Evolutionary conservation across 64 coral and sea anemone genomes (phyloP).

Genomic region (Montipora sp.): DNA sequence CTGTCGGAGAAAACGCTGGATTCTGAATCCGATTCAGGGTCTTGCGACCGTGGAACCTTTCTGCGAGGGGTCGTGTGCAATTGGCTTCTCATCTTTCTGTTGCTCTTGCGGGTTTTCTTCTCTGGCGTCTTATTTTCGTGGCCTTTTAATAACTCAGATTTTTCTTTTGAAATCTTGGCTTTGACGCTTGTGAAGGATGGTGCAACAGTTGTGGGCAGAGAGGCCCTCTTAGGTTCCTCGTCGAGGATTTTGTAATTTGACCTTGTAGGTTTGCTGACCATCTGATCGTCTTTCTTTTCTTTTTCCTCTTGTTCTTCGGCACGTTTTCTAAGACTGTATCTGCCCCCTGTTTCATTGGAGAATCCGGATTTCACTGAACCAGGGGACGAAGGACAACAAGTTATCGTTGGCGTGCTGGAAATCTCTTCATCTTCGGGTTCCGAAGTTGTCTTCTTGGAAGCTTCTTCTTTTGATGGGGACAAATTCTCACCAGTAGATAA

Average conservation of each 20-base stretch:
- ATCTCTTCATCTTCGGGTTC: neutral
- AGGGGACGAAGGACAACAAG: neutral
- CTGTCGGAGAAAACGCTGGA: neutral
- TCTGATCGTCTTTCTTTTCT: neutral
- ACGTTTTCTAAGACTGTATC: neutral
- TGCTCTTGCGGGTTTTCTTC: neutral
- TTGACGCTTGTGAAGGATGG: conserved; percentile 8
- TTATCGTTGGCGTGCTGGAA: conserved; percentile 35
- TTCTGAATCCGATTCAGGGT: conserved; percentile 7
- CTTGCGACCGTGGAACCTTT: neutral
- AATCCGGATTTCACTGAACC: conserved; percentile 25
- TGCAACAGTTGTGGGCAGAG: neutral
- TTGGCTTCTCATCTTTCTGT: neutral
- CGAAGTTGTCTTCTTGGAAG: neutral
- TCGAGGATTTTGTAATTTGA: conserved; percentile 19
- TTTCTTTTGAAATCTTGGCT: neutral
- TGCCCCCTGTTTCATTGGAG: neutral
- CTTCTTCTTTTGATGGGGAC: neutral
- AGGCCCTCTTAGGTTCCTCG: neutral
- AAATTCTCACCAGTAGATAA: neutral
- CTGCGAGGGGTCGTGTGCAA: neutral
- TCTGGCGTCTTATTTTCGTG: neutral
- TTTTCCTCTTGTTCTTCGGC: neutral
- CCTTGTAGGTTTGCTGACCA: neutral
- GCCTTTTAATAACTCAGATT: neutral